Percentiles rank a stretch among this genome's conserved stretches.
These are phyloP conservation scores for Thymelicus sylvestris DNA, from an alignment of 2,888 invertebrate species.

Conservation along the genomic window DNA sequence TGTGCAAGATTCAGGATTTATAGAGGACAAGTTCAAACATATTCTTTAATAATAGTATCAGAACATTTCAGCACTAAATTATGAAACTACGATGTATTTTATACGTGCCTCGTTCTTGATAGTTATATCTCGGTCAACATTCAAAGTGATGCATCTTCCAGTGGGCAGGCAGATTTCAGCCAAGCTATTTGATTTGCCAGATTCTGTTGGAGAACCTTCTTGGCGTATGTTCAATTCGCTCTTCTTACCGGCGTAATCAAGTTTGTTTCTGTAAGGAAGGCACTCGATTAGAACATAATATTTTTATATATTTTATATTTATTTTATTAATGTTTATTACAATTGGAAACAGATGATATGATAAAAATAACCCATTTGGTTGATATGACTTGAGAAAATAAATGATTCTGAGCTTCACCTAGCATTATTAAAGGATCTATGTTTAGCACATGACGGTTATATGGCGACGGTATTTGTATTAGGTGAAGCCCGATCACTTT, in stretches of 20 bases:
- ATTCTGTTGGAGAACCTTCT: slow-evolving; percentile 51
- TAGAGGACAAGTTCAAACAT: no score
- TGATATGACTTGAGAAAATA: no score
- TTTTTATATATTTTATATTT: neutral
- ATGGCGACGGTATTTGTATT: no score
- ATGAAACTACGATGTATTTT: neutral
- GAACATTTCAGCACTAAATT: no score
- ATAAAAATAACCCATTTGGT: no score
- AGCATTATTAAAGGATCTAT: no score
- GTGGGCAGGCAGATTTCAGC: slow-evolving; percentile 75
- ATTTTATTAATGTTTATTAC: neutral
- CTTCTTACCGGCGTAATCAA: slow-evolving; percentile 71
- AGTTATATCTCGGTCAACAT: slow-evolving; percentile 62
- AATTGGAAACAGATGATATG: neutral
- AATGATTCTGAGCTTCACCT: no score
- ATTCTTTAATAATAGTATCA: no score
- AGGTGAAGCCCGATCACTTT: no score
- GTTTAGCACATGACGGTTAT: no score
- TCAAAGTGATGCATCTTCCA: slow-evolving; percentile 68
- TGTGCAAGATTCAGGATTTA: no score
- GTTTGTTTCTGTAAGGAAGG: slow-evolving; percentile 66
- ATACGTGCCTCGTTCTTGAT: slow-evolving; percentile 60
- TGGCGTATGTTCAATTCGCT: slow-evolving; percentile 66
- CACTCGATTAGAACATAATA: neutral
- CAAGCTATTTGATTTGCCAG: slow-evolving; percentile 61